Percentiles rank a stretch among this genome's conserved stretches.
Evolutionary conservation across 1,140 invertebrate species (phyloP).

Genomic region (Semibalanus balanoides): DNA sequence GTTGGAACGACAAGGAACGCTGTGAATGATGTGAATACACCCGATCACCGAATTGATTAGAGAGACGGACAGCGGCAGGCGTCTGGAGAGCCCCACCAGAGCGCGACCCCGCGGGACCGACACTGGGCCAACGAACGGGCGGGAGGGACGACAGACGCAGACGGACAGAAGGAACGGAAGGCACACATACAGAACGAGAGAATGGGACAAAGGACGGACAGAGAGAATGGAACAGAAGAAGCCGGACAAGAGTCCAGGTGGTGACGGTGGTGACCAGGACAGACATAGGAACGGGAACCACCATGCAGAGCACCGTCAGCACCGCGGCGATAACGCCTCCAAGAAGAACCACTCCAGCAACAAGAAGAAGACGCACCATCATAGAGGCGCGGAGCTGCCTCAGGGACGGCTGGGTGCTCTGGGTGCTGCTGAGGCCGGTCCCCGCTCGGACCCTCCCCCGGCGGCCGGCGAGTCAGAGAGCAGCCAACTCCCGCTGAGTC

Average conservation of each 20-base stretch:
- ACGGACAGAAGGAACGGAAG: neutral
- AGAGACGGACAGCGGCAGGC: neutral
- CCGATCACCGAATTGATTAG: neutral
- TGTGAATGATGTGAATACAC: no score
- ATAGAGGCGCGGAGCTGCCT: neutral
- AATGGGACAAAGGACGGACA: neutral
- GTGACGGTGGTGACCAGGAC: neutral
- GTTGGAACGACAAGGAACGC: neutral
- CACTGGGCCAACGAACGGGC: neutral
- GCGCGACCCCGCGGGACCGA: neutral
- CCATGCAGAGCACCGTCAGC: neutral
- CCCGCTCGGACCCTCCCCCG: no score
- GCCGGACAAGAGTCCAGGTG: no score
- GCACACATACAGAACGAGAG: neutral
- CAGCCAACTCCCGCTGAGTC: no score
- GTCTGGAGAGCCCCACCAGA: no score
- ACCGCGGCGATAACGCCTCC: neutral
- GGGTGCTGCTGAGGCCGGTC: no score
- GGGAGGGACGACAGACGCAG: neutral
- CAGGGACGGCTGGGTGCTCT: no score
- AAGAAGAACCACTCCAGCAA: neutral
- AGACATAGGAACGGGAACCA: neutral
- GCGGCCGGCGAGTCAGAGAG: no score
- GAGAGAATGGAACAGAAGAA: neutral
- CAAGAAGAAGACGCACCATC: neutral